Conservation (phyloP, 2,888 invertebrate species). For the Drosophila meridiana region DNA sequence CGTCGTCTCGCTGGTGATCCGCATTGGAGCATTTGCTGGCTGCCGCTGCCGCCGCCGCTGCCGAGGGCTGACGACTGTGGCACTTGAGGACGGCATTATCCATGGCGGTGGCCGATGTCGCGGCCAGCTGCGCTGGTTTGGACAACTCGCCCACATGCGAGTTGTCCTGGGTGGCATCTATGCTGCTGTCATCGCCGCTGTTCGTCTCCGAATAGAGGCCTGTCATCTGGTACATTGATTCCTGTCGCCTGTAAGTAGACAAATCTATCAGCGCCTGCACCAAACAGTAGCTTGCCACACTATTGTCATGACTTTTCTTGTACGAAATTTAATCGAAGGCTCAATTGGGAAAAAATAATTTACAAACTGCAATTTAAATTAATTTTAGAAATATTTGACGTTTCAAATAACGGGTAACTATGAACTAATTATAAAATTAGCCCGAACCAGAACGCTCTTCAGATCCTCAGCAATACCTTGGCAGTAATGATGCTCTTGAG, state of each 20-base stretch:
- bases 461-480: neutral
- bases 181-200: constrained; percentile 86
- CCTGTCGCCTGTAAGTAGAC: constrained; percentile 88
- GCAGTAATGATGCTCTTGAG: neutral
- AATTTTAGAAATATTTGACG: constrained; percentile 17
- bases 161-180: constrained; percentile 86
- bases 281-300: constrained; percentile 10
- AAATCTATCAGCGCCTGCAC: constrained; percentile 32
- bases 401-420: constrained; percentile 10
- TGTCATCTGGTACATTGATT: constrained; percentile 96
- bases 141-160: constrained; percentile 70
- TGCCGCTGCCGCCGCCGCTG: constrained; percentile 6
- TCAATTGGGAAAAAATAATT: constrained; percentile 5
- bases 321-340: constrained; percentile 10
- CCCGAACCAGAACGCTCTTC: neutral
- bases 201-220: constrained; percentile 92
- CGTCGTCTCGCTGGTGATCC: constrained; percentile 77
- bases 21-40: constrained; percentile 83
- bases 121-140: constrained; percentile 10
- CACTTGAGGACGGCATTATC: constrained; percentile 87
- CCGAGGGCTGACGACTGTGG: constrained; percentile 92
- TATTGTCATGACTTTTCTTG: constrained; percentile 35
- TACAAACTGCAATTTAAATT: constrained; percentile 3
- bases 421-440: neutral
- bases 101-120: constrained; percentile 41